Conservation (phyloP, 2,113 vertebrate genomes). For the Promerops cafer region DNA sequence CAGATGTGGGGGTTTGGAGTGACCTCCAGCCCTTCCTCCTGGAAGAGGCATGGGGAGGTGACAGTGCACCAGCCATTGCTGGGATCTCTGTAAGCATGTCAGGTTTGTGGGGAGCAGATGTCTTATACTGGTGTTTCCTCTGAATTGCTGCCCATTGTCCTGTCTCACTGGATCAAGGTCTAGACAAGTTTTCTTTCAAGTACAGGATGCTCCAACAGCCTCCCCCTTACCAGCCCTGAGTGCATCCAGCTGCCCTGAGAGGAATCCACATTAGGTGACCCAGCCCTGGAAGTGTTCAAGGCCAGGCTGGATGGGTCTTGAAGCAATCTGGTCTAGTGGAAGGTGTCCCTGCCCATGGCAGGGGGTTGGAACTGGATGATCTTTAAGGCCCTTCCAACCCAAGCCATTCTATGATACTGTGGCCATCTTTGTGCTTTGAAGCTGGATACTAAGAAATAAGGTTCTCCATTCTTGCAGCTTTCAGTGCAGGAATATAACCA, state of each 20-base stretch:
- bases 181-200: background rate
- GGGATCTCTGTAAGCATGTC: background rate
- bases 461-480: background rate
- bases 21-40: background rate
- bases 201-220: background rate
- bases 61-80: background rate
- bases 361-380: background rate
- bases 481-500: accelerated
- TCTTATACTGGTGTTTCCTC: background rate
- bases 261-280: too few species aligned
- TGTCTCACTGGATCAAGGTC: background rate
- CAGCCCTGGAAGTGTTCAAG: background rate
- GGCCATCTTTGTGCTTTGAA: background rate
- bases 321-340: background rate
- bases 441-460: background rate
- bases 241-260: background rate
- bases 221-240: background rate
- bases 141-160: background rate
- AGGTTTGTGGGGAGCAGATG: background rate
- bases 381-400: background rate
- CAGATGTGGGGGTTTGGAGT: background rate
- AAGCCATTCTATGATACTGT: background rate
- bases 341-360: background rate
- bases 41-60: background rate
- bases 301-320: background rate